A percentile compares a stretch with the other conserved stretches of the same genome.
Conservation (phyloP, 2,888 invertebrate species). For the Digitonthophagus gazella region DNA sequence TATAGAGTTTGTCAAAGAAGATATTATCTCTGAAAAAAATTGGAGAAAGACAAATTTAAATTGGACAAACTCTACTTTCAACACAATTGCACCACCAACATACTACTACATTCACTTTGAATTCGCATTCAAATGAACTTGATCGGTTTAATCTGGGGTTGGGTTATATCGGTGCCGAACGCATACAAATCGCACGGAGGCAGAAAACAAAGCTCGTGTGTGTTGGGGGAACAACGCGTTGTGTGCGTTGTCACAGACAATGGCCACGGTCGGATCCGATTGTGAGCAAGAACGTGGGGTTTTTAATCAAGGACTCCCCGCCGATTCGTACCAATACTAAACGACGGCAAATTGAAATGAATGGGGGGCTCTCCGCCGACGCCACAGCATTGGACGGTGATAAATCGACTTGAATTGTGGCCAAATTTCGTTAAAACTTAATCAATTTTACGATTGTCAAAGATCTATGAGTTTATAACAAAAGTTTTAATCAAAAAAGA, state of each 20-base stretch:
- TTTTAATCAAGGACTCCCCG: slow-evolving; percentile 15
- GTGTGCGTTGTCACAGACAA: slow-evolving; percentile 13
- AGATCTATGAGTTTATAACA: too few relatives aligned
- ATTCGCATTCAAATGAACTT: neutral
- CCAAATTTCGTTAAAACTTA: slow-evolving; percentile 26
- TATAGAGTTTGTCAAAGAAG: too few relatives aligned
- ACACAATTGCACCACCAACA: too few relatives aligned
- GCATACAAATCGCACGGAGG: neutral
- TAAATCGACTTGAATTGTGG: slow-evolving; percentile 23
- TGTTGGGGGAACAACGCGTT: slow-evolving; percentile 4
- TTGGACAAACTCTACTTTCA: too few relatives aligned
- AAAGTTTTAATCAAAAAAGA: too few relatives aligned
- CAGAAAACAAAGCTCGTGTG: slow-evolving; percentile 8
- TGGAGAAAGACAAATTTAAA: too few relatives aligned
- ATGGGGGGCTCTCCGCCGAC: slow-evolving; percentile 18
- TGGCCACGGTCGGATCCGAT: slow-evolving; percentile 5
- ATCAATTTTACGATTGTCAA: slow-evolving; percentile 19
- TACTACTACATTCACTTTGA: too few relatives aligned
- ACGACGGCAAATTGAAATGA: slow-evolving; percentile 25
- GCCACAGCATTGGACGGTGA: slow-evolving; percentile 16
- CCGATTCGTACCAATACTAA: slow-evolving; percentile 13
- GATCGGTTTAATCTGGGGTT: neutral
- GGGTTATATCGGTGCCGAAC: too few relatives aligned
- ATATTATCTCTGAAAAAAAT: neutral
- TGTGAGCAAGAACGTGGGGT: slow-evolving; percentile 4